Percentiles rank a stretch among this genome's conserved stretches.
Conservation (phyloP, 2,888 invertebrate genomes). For the Caenorhabditis drosophilae region DNA sequence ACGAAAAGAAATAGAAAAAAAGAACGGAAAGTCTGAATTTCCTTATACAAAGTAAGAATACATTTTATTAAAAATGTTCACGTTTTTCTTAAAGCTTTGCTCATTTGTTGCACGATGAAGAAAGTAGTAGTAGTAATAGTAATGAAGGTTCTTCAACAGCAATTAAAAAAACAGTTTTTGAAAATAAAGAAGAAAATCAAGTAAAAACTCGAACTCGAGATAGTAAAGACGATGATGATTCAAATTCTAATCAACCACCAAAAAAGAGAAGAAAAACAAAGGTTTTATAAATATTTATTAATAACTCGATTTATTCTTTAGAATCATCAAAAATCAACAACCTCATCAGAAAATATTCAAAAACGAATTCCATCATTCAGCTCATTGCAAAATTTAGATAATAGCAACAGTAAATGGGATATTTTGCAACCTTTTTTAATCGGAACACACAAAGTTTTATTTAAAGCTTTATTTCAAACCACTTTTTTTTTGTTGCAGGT, state of each 20-base stretch:
- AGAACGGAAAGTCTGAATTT: background rate
- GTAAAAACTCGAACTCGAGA: too few relatives aligned
- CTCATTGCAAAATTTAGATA: slow-evolving; percentile 35
- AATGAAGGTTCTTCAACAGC: background rate
- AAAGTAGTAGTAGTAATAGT: background rate
- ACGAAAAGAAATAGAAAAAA: background rate
- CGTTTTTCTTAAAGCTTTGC: slow-evolving; percentile 6
- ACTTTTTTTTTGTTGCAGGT: too few relatives aligned
- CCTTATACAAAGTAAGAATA: slow-evolving; percentile 8
- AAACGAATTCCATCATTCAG: slow-evolving; percentile 5
- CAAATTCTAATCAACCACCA: slow-evolving; percentile 17
- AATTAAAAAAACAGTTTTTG: background rate
- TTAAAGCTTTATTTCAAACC: too few relatives aligned
- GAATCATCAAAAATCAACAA: too few relatives aligned
- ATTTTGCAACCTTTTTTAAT: slow-evolving; percentile 86
- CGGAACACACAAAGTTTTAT: slow-evolving; percentile 85
- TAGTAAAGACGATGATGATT: too few relatives aligned
- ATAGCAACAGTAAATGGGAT: slow-evolving; percentile 80
- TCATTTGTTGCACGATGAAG: slow-evolving; percentile 3
- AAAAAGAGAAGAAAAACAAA: slow-evolving; percentile 36
- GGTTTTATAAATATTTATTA: too few relatives aligned
- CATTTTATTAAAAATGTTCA: background rate
- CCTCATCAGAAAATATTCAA: too few relatives aligned
- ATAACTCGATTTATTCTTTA: too few relatives aligned
- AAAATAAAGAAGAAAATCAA: background rate